Conservation (phyloP, 2,888 invertebrate genomes). For the Nebria brevicollis region DNA sequence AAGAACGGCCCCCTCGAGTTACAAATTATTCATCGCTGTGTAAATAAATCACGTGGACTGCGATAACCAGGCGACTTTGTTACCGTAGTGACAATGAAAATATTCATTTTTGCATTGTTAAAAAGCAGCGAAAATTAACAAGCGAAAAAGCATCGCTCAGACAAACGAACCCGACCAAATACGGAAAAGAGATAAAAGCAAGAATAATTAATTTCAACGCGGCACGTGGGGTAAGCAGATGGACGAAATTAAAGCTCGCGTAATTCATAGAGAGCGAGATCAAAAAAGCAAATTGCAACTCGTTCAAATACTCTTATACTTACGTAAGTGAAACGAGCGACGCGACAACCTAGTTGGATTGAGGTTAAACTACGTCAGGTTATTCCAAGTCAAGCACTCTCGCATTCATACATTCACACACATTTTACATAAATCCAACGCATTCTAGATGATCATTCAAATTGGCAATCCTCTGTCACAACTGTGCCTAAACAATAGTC, state of each 20-base stretch:
- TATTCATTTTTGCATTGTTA: constrained; percentile 39
- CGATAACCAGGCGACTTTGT: constrained; percentile 9
- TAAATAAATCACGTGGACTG: constrained; percentile 30
- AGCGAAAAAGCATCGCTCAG: constrained; percentile 40
- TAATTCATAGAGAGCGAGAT: constrained; percentile 44
- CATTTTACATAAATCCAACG: neutral
- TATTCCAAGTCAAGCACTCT: neutral
- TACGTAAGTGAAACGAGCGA: constrained; percentile 16
- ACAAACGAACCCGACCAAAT: constrained; percentile 43
- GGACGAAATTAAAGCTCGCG: constrained; percentile 43
- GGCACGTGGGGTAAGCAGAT: constrained; percentile 44
- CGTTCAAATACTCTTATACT: constrained; percentile 41
- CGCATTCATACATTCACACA: neutral
- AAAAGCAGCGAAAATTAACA: constrained; percentile 43
- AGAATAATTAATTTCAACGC: constrained; percentile 45
- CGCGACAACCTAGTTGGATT: neutral
- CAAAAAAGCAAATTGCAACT: constrained; percentile 43
- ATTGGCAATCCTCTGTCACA: neutral
- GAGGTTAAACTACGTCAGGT: neutral
- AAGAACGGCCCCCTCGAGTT: constrained; percentile 22
- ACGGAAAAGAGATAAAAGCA: constrained; percentile 46
- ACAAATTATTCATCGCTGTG: constrained; percentile 32
- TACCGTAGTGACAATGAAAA: constrained; percentile 35
- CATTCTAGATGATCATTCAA: neutral
- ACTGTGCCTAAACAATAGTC: neutral